phyloP scores from a whole-genome alignment of 2,888 invertebrate species.

The Chrysolina americana region DNA sequence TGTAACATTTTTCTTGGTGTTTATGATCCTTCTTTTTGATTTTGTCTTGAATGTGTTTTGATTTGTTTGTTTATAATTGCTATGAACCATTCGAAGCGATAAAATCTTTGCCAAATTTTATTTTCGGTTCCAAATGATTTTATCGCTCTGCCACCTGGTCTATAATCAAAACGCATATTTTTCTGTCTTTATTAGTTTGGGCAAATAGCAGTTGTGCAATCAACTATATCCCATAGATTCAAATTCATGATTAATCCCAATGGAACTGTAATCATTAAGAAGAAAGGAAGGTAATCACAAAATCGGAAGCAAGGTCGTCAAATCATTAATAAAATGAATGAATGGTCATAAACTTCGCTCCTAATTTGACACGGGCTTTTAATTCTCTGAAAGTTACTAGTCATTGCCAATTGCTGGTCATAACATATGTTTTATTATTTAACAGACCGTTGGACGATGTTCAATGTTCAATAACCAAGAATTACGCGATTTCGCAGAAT shows the following conservation, averaged over 20 bases:
- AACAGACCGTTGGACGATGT: neutral
- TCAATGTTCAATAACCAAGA: conserved; percentile 7
- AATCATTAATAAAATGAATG: neutral
- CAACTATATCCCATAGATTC: neutral
- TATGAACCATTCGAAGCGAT: too few relatives aligned
- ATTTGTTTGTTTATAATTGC: too few relatives aligned
- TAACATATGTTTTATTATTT: neutral
- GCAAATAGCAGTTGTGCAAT: too few relatives aligned
- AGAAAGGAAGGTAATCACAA: conserved; percentile 4
- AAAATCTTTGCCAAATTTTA: too few relatives aligned
- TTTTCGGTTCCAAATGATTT: too few relatives aligned
- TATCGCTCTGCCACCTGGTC: too few relatives aligned
- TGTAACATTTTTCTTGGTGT: too few relatives aligned
- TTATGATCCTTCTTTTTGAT: too few relatives aligned
- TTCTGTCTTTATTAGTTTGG: too few relatives aligned
- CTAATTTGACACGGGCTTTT: neutral
- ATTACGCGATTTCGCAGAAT: neutral
- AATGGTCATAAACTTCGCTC: neutral
- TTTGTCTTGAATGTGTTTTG: too few relatives aligned
- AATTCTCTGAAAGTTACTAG: neutral
- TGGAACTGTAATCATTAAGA: neutral
- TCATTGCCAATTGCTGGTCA: conserved; percentile 3
- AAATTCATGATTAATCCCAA: neutral
- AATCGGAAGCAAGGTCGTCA: conserved; percentile 21
- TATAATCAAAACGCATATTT: too few relatives aligned